These are phyloP conservation scores for Acanthaster planci DNA, from an alignment of 35 echinoderm and acorn worm species.

Conservation along the genomic window DNA sequence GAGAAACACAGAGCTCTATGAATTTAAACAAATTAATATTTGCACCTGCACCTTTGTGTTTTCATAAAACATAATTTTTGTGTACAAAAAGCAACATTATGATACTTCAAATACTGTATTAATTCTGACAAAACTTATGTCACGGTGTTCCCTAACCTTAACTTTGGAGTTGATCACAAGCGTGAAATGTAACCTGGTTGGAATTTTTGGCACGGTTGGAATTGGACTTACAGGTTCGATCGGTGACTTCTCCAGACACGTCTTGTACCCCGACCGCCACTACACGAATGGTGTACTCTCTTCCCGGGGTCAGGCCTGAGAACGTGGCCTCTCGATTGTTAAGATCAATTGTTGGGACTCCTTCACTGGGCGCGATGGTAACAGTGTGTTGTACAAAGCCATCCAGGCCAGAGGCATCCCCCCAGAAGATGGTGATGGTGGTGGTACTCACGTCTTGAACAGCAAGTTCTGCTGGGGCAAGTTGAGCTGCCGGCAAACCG, in stretches of 20 bases:
- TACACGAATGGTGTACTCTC: conserved; percentile 20
- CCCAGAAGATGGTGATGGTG: conserved; percentile 1
- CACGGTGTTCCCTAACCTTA: no score
- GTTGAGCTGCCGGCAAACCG: not conserved
- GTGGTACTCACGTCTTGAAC: not conserved
- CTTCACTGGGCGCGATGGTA: not conserved
- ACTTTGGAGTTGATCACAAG: no score
- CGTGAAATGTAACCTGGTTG: no score
- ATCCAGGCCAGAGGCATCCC: not conserved
- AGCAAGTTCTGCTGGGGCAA: not conserved
- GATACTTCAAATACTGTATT: no score
- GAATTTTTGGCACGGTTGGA: no score
- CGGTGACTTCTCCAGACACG: not conserved
- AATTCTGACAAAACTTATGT: no score
- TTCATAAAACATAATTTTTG: no score
- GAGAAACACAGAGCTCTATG: no score
- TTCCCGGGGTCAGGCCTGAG: conserved; percentile 9
- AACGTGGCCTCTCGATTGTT: not conserved
- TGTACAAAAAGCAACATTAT: no score
- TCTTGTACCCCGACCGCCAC: not conserved
- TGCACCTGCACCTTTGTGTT: no score
- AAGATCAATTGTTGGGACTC: not conserved
- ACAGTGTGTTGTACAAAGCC: not conserved
- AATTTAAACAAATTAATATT: no score
- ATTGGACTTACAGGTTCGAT: no score